phyloP scores from a whole-genome alignment of 2,888 invertebrate genomes.

The Tetragonula carbonaria region DNA sequence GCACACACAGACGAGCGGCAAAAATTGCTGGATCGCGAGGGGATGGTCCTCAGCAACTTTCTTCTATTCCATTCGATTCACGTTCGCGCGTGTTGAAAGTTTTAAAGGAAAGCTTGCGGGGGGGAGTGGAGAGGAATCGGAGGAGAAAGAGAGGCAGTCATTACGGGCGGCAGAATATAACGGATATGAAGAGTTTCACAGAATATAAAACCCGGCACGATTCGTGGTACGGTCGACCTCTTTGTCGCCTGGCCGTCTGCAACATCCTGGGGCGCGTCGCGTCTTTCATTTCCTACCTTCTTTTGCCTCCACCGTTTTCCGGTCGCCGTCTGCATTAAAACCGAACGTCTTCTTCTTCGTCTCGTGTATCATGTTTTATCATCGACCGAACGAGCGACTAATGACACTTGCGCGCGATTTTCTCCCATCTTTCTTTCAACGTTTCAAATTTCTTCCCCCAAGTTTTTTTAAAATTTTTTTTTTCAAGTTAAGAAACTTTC shows the following conservation, averaged over 20 bases:
- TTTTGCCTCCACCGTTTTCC: neutral
- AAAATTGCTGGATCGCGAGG: too few species aligned
- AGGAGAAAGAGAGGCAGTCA: conserved; percentile 1
- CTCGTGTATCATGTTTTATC: conserved; percentile 1
- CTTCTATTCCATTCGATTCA: conserved; percentile 11
- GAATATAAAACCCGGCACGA: conserved; percentile 47
- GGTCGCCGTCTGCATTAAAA: neutral
- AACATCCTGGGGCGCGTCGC: conserved; percentile 34
- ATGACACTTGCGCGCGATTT: too few species aligned
- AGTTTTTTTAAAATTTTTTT: too few species aligned
- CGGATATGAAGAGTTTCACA: conserved; percentile 49
- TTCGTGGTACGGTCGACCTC: conserved; percentile 10
- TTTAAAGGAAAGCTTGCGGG: conserved; percentile 10
- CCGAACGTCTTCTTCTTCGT: neutral
- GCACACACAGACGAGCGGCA: too few species aligned
- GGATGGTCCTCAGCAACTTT: neutral
- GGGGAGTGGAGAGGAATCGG: too few species aligned
- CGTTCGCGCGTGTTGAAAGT: conserved; percentile 14
- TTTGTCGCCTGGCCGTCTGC: conserved; percentile 12
- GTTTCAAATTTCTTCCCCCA: too few species aligned
- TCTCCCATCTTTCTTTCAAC: too few species aligned
- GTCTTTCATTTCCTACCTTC: conserved; percentile 37
- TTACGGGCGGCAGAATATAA: conserved; percentile 26
- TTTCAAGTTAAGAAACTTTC: too few species aligned
- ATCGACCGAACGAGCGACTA: neutral